Base-by-base conservation (phyloP, 2,113 vertebrate genomes). In the Astur gentilis region DNA sequence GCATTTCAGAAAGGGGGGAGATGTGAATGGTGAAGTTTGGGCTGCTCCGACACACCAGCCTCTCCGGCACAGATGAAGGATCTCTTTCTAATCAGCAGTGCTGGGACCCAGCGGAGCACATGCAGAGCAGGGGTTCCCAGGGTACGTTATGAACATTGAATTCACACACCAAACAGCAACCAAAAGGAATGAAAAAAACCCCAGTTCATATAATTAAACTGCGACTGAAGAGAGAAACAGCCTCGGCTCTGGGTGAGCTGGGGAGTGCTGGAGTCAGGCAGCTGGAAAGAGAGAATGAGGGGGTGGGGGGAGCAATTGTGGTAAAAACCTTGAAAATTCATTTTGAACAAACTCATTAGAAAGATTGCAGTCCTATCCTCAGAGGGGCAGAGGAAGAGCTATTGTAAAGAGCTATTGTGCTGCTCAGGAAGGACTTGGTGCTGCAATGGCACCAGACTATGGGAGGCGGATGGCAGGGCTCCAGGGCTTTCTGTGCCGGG, bases 301-400 rank as follows among this genome's bases (percentile, higher is more conserved):
- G 65, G 67, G 13, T 1, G 23, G 49, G 54, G 42, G 80, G 25
- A 91, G 49, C n/a, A 50, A 84, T 69, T 65, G 85, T 50, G 60
- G 60, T 15, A 42, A 87, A 80, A 95, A 65, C 42, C 85, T 82
- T 85, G 96, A 84, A 84, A 87, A 90, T 82, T 93, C 94, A 55
- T 93, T 93, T 84, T 64, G 93, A 95, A 50, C 44, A 60, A 73
- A 64, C 73, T 90, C 88, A 62, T 93, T 87, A 77, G 47, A 87
- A 93, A 77, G 88, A 73, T 87, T 70, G 60, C 78, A 87, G 73
- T 36, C 60, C 67, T 61, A 81, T 84, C 58, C 88, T 87, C 58
- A 20, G 82, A 87, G 90, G 81, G 82, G 81, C 87, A 92, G 92
- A 85, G 83, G 89, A 94, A 94, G 86, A 84, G 65, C 77, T 84